phyloP scores from a whole-genome alignment of 2,888 invertebrate species.

The Acronicta aceris region DNA sequence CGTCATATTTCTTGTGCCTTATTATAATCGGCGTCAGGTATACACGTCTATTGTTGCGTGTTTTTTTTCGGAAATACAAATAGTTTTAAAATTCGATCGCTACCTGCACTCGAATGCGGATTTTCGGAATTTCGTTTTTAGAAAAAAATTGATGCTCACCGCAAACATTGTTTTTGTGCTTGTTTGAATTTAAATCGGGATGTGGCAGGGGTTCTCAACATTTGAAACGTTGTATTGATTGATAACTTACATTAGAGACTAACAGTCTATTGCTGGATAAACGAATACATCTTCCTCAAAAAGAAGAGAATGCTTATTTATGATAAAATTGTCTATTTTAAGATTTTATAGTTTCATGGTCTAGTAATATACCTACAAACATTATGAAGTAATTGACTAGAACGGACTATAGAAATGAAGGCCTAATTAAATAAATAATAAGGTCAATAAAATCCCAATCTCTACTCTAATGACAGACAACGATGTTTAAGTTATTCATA shows the following conservation, averaged over 20 bases:
- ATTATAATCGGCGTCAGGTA: conserved; percentile 88
- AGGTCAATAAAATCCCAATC: conserved; percentile 67
- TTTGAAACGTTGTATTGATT: conserved; percentile 21
- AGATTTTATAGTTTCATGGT: conserved; percentile 26
- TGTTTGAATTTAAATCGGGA: conserved; percentile 67
- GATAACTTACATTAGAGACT: neutral
- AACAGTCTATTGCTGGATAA: neutral
- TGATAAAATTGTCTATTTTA: conserved; percentile 5
- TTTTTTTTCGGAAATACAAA: conserved; percentile 86
- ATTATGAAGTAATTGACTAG: conserved; percentile 57
- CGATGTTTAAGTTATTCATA: conserved; percentile 68
- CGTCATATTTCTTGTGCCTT: conserved; percentile 86
- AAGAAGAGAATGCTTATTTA: neutral
- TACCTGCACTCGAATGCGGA: conserved; percentile 86
- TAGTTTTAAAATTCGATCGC: conserved; percentile 83
- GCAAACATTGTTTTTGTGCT: conserved; percentile 87
- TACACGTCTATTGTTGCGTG: conserved; percentile 78
- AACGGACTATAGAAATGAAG: conserved; percentile 56
- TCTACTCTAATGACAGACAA: conserved; percentile 67
- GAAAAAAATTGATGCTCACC: conserved; percentile 85
- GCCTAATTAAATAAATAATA: conserved; percentile 68
- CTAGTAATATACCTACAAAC: conserved; percentile 36
- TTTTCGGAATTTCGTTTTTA: conserved; percentile 83
- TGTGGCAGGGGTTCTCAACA: conserved; percentile 66
- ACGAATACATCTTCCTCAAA: no score